Conservation (phyloP, 2,113 vertebrate genomes). For the Cinclus mexicanus region DNA sequence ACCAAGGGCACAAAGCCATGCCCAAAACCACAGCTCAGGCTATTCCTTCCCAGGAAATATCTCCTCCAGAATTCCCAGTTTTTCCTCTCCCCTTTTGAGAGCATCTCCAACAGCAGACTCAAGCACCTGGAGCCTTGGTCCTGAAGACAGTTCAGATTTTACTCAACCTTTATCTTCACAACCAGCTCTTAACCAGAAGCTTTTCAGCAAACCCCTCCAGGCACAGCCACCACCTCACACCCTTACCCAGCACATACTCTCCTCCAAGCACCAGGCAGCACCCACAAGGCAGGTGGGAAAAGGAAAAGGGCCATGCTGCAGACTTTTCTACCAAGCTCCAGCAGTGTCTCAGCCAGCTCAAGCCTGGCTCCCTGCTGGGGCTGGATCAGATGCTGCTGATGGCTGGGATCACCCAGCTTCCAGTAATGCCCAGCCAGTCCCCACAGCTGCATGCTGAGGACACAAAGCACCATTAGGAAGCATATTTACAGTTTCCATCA, state of each 20-base stretch:
- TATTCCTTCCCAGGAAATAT: neutral
- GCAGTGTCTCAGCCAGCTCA: neutral
- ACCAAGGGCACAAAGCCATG: neutral
- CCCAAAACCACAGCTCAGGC: neutral
- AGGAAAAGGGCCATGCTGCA: neutral
- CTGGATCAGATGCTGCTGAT: neutral
- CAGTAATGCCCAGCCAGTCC: neutral
- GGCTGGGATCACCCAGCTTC: neutral
- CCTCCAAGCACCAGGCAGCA: neutral
- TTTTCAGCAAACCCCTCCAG: neutral
- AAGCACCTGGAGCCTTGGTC: neutral
- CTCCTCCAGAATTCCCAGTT: neutral
- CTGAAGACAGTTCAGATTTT: neutral
- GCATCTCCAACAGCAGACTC: neutral
- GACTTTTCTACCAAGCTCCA: neutral
- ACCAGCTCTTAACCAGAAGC: neutral
- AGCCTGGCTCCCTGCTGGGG: neutral
- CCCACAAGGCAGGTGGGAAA: neutral
- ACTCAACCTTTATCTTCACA: neutral
- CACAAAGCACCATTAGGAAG: neutral
- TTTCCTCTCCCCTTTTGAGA: neutral
- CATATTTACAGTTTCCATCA: neutral
- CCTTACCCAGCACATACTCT: neutral
- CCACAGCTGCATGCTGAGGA: neutral
- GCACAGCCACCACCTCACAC: neutral